Evolutionary conservation across 1,140 invertebrate species (phyloP).

Genomic region (Lepidurus arcticus): DNA sequence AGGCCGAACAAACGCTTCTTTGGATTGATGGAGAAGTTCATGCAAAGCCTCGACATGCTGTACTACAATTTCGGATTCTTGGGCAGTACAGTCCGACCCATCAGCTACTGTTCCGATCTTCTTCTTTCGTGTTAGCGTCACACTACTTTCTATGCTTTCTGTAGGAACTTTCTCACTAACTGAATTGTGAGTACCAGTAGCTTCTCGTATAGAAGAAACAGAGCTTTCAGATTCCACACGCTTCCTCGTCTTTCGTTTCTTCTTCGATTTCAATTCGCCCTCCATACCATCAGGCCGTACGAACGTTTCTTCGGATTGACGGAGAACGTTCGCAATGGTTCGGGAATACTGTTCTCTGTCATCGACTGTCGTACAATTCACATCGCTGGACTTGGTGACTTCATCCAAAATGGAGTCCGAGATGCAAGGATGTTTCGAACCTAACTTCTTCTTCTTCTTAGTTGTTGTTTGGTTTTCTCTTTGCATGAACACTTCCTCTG

Average conservation of each 20-base stretch:
- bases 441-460: slow-evolving; percentile 4
- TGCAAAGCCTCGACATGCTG: background rate
- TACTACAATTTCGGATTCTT: background rate
- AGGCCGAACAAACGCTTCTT: background rate
- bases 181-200: background rate
- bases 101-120: background rate
- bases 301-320: background rate
- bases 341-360: background rate
- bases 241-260: background rate
- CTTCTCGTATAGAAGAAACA: background rate
- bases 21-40: background rate
- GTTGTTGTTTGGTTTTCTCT: background rate
- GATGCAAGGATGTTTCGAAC: background rate
- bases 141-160: background rate
- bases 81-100: background rate
- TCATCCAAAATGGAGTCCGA: background rate
- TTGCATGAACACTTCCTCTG: background rate
- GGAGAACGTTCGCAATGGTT: too few relatives aligned
- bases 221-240: background rate
- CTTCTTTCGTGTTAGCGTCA: background rate
- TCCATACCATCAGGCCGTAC: background rate
- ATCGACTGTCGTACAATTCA: background rate
- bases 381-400: background rate
- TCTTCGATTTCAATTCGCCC: background rate
- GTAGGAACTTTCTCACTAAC: background rate